Percentiles rank a stretch among this genome's conserved stretches.
These are phyloP conservation scores for Elgaria multicarinata DNA, from an alignment of 2,113 vertebrate species.

Conservation along the genomic window DNA sequence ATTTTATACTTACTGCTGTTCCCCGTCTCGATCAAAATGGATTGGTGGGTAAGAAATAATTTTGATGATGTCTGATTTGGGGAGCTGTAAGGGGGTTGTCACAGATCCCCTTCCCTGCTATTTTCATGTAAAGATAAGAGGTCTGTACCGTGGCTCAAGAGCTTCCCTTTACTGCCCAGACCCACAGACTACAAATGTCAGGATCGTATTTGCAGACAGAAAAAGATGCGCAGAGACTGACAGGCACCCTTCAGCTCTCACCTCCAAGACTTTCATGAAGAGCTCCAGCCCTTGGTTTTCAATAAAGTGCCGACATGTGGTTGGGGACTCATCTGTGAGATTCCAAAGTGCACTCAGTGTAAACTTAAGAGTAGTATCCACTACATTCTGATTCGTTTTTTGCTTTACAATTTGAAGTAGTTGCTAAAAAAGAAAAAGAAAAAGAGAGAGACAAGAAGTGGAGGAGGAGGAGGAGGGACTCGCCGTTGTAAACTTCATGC, in stretches of 20 bases:
- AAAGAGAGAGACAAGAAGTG: no score
- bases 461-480: not conserved
- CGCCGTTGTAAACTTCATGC: not conserved
- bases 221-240: constrained; percentile 16
- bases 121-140: not conserved
- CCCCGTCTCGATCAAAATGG: no score
- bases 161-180: not conserved
- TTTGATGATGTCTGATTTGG: no score
- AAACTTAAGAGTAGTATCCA: constrained; percentile 98
- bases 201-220: no score
- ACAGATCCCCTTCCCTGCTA: not conserved
- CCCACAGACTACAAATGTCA: not conserved
- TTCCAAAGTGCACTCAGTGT: constrained; percentile 98
- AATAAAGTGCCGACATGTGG: constrained; percentile 97
- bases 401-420: constrained; percentile 98
- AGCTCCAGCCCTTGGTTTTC: constrained; percentile 98
- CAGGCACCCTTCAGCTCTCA: constrained; percentile 63
- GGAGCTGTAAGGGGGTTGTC: not conserved
- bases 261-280: constrained; percentile 98
- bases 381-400: constrained; percentile 92
- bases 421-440: constrained; percentile 80
- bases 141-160: not conserved
- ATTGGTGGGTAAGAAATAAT: no score
- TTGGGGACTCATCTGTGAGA: constrained; percentile 98
- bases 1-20: no score